A percentile compares a stretch with the other conserved stretches of the same genome.
Evolutionary conservation across 2,113 vertebrate genomes (phyloP).

Genomic region (Macquaria australasica): DNA sequence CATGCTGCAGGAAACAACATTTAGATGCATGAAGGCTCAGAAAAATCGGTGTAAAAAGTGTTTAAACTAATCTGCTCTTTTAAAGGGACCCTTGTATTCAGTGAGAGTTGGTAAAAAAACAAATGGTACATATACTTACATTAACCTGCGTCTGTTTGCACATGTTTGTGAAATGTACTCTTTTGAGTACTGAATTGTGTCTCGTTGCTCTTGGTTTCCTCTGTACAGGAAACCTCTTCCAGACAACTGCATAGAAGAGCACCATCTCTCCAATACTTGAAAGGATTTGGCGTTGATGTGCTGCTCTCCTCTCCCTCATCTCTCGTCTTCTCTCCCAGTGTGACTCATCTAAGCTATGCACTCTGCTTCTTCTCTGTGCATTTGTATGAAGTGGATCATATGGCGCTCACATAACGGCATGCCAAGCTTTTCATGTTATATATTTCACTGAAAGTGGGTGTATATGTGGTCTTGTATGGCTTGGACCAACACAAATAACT

Average conservation of each 20-base stretch:
- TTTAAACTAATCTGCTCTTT: not conserved
- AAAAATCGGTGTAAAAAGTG: not conserved
- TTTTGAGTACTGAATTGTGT: not conserved
- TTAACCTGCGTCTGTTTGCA: not conserved
- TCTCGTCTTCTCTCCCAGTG: conserved; percentile 15
- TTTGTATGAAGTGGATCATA: conserved; percentile 38
- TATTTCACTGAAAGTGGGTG: not conserved
- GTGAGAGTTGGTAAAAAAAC: not conserved
- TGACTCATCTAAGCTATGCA: conserved; percentile 54
- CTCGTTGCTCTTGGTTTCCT: not conserved
- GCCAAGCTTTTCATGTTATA: conserved; percentile 12
- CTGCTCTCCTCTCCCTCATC: conserved; percentile 12
- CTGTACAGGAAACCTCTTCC: not conserved
- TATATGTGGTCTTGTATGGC: too few relatives aligned
- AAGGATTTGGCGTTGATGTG: conserved; percentile 31
- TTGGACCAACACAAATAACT: not conserved
- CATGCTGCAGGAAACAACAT: not conserved
- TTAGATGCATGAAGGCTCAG: not conserved
- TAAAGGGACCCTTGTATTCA: not conserved
- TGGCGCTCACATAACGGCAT: conserved; percentile 2
- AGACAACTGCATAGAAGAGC: not conserved
- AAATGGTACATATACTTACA: not conserved
- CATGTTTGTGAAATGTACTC: not conserved
- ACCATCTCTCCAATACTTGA: conserved; percentile 32
- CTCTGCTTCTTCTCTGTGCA: conserved; percentile 21